Evolutionary conservation across 2,797 vertebrate genomes (phyloP), one percentile per base, ranked within the genome.

Genomic region (Vespertilio murinus): DNA sequence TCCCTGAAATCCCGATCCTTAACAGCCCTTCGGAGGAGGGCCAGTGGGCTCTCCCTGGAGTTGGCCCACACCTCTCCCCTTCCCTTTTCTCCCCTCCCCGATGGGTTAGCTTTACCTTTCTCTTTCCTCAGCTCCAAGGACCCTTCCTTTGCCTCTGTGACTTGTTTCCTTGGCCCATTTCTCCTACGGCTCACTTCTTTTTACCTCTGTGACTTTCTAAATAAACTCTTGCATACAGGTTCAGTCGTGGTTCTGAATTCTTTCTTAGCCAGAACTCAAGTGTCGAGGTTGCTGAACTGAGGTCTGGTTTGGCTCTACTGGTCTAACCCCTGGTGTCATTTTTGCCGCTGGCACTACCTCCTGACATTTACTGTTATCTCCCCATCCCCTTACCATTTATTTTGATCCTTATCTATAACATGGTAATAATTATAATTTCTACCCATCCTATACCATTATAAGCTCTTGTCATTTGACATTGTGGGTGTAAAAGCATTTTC

Each of bases 341-440:
- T 11, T 75, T 13, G n/a, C 73, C 30, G 1, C 30, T 1, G 12
- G 7, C 73, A 52, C 47, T 90, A 59, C 49, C 25, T 88, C 82
- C 11, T 80, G 56, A 56, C 52, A 49, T 49, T 92, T 54, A 88
- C n/a, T 73, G 9, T 52, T 28, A 71, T 79, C 92, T 12, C 59
- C 28, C 56, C 42, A 4, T 1, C 20, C 9, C 71, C 33, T 84
- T 89, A 71, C 42, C 35, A 6, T 83, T 64, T 78, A 12, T 73
- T 78, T 93, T 94, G 90, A 78, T 85, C 42, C 67, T 82, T 75
- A 40, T 85, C 80, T 88, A 42, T 83, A 93, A 96, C 82, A 67
- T 94, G 84, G 61, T 18, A 17, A 2, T 90, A 77, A 16, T 80
- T 82, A 23, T 91, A 93, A 94, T 88, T 95, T 86, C 70, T 22